These are phyloP conservation scores for Lepisosteus osseus DNA, from an alignment of 2,113 vertebrate genomes.

Conservation along the genomic window DNA sequence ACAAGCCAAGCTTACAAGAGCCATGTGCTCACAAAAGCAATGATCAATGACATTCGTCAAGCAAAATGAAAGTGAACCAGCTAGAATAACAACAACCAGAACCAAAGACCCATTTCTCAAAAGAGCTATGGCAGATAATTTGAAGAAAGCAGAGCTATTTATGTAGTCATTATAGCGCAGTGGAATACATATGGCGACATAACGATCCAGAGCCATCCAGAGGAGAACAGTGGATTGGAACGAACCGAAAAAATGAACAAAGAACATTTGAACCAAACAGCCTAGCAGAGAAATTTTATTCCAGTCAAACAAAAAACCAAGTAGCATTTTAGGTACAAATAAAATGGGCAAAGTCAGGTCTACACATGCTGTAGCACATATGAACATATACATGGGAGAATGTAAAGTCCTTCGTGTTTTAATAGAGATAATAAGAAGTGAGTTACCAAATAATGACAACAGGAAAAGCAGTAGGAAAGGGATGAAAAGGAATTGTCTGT, in stretches of 20 bases:
- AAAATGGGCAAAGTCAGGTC: conserved; percentile 24
- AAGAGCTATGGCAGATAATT: conserved; percentile 20
- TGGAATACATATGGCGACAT: conserved; percentile 38
- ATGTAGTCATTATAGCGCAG: conserved; percentile 34
- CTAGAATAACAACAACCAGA: conserved; percentile 19
- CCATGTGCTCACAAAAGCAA: conserved; percentile 56
- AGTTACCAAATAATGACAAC: conserved; percentile 8
- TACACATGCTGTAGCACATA: conserved; percentile 36
- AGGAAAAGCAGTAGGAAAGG: conserved; percentile 15
- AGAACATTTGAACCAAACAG: conserved; percentile 38
- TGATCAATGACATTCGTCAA: conserved; percentile 38
- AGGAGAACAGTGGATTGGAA: conserved; percentile 51
- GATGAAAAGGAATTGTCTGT: conserved; percentile 20
- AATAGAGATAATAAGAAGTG: conserved; percentile 17
- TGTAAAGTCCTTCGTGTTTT: conserved; percentile 27
- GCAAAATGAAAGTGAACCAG: conserved; percentile 39
- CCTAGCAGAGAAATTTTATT: conserved; percentile 22
- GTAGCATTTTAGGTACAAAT: conserved; percentile 32
- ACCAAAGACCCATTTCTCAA: conserved; percentile 25
- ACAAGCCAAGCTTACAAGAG: conserved; percentile 50
- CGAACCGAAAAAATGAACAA: conserved; percentile 20
- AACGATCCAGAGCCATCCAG: conserved; percentile 49
- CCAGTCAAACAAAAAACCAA: conserved; percentile 30
- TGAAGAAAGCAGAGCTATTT: conserved; percentile 2
- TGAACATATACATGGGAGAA: conserved; percentile 45